Conservation (phyloP, 2,113 vertebrate genomes). For the Sphyrna mokarran region DNA sequence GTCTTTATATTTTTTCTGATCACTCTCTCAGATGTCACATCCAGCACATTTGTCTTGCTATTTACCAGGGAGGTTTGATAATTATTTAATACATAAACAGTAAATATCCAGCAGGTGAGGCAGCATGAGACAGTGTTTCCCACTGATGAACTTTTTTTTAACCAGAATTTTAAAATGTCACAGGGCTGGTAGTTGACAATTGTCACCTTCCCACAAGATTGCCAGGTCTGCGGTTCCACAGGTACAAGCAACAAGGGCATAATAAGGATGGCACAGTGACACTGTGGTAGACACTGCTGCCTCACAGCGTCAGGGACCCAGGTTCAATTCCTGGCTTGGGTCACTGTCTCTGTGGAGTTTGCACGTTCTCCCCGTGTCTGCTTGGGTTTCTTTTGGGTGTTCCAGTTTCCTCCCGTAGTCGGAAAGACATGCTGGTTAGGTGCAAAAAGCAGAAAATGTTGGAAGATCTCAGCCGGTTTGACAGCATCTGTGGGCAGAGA, state of each 20-base stretch:
- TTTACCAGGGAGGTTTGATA: background rate
- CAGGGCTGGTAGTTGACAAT: background rate
- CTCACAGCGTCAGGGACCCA: no score
- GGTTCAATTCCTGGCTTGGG: no score
- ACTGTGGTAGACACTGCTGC: no score
- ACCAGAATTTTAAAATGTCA: background rate
- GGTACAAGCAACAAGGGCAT: background rate
- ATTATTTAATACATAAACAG: background rate
- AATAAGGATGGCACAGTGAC: no score
- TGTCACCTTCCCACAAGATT: background rate
- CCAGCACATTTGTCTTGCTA: background rate
- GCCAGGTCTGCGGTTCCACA: background rate
- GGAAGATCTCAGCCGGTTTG: no score
- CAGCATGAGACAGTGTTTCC: background rate
- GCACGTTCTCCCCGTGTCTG: no score
- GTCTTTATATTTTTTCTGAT: background rate
- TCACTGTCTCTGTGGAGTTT: no score
- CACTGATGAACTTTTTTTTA: background rate
- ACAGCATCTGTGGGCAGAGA: no score
- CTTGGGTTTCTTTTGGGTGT: no score
- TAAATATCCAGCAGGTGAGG: background rate
- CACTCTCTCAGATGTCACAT: background rate
- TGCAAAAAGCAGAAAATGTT: no score
- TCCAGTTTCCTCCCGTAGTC: no score
- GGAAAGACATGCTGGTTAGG: no score